Base-by-base conservation (phyloP, 2,888 invertebrate species). In the Poecilobothrus nobilitatus region DNA sequence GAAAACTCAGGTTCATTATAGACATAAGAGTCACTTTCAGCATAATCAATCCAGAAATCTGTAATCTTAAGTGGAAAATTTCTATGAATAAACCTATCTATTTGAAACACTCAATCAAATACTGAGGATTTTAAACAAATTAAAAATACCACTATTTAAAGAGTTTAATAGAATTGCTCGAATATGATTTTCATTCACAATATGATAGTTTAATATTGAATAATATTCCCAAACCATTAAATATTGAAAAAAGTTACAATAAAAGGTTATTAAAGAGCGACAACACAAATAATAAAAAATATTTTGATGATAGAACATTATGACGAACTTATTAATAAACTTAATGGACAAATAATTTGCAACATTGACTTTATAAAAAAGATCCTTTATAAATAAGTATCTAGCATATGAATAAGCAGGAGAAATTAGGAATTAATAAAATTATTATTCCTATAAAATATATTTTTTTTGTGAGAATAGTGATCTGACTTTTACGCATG, bases 31-130 rank as follows among this genome's bases (percentile, higher is more conserved):
- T 41, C 2, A 63, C 41, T 21, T 22, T 22, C 2, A 63, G 63
- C 18, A 67, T 63, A 9, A 27, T 67, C 2, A 67, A 65, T 10
- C 65, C n/a, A n/a, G n/a, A 18, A 18, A n/a, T 65, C 4, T 67
- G 67, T 62, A 34, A 67, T 63, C 67, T 63, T 44, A 67, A 63
- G 37, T 67, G 63, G 41, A 33, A 63, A 41, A 63, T 41, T 22
- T 10, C 67, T 8, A n/a, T 62, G 4, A 44, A 62, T 9, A 34
- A 63, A 67, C 63, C 63, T 27, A 12, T 62, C 9, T 6, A 20
- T 8, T 34, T 15, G 18, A 64, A 27, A 64, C 22, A 22, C 12
- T 64, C 12, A 64, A 64, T 8, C 62, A 62, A 20, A 62, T 20
- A n/a, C 8, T 62, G 21, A 41, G 18, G 53, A 22, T 53, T 4